These are phyloP conservation scores for Dolichomitus sp. DNA, from an alignment of 2,888 invertebrate species.

Conservation along the genomic window DNA sequence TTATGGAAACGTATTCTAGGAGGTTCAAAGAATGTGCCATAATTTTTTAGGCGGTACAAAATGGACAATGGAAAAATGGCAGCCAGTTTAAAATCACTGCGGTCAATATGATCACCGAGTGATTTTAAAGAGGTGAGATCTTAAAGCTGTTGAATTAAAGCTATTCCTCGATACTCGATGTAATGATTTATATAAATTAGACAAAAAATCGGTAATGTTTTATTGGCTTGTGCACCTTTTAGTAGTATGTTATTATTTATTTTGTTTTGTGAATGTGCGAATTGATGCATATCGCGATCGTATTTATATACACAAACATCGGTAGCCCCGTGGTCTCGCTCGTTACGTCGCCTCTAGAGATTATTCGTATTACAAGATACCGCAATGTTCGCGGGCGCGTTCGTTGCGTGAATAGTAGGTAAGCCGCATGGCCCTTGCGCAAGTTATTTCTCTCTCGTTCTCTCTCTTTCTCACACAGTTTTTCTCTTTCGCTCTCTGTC, in stretches of 20 bases:
- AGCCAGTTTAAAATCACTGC: no score
- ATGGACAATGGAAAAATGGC: no score
- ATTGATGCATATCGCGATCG: slow-evolving; percentile 63
- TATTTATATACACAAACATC: slow-evolving; percentile 20
- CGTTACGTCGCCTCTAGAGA: slow-evolving; percentile 53
- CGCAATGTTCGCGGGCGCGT: slow-evolving; percentile 43
- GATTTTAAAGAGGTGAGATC: no score
- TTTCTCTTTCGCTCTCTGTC: not conserved
- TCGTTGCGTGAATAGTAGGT: slow-evolving; percentile 56
- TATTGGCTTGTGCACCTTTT: not conserved
- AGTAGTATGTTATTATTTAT: slow-evolving; percentile 20
- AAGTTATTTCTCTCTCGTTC: slow-evolving; percentile 44
- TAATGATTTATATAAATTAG: not conserved
- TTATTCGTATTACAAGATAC: slow-evolving; percentile 64
- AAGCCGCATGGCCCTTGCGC: slow-evolving; percentile 59
- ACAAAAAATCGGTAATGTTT: slow-evolving; percentile 18
- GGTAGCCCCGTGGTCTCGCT: slow-evolving; percentile 46
- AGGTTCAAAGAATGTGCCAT: no score
- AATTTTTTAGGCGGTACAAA: no score
- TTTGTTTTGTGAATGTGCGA: slow-evolving; percentile 37
- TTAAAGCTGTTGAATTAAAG: not conserved
- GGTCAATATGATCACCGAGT: no score
- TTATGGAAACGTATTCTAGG: no score
- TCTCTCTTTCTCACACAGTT: slow-evolving; percentile 27
- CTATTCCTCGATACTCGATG: not conserved